Percentiles rank a stretch among this genome's conserved stretches.
Evolutionary conservation across 2,888 invertebrate species (phyloP).

Genomic region (Drosophila parthenogenetica): DNA sequence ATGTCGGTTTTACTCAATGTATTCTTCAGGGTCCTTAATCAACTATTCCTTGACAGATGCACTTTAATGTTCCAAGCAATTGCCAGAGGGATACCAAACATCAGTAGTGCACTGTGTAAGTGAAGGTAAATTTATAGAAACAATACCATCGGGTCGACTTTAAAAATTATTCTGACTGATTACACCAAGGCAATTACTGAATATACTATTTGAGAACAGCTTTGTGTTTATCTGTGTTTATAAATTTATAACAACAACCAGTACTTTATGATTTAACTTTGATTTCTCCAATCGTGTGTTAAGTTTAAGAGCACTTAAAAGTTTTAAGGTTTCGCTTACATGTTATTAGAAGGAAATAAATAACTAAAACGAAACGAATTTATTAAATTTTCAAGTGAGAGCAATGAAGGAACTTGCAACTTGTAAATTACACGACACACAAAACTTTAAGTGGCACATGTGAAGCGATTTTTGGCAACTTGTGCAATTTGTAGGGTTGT

Average conservation of each 20-base stretch:
- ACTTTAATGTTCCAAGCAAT: slow-evolving; percentile 41
- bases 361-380: slow-evolving; percentile 50
- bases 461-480: slow-evolving; percentile 78
- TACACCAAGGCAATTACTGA: too few relatives aligned
- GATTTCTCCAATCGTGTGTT: background rate
- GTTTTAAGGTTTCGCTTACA: slow-evolving; percentile 48
- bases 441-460: slow-evolving; percentile 79
- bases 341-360: slow-evolving; percentile 46
- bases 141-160: too few relatives aligned
- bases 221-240: background rate
- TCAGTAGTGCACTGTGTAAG: too few relatives aligned
- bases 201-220: background rate
- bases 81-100: slow-evolving; percentile 10
- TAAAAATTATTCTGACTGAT: too few relatives aligned
- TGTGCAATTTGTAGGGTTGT: slow-evolving; percentile 71
- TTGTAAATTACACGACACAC: slow-evolving; percentile 49
- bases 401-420: slow-evolving; percentile 53
- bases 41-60: slow-evolving; percentile 34
- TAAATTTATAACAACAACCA: background rate
- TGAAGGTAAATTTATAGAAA: too few relatives aligned
- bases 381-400: slow-evolving; percentile 76
- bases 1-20: slow-evolving; percentile 51
- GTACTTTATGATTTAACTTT: background rate
- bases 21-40: slow-evolving; percentile 4
- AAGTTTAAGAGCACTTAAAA: slow-evolving; percentile 64